phyloP scores from a whole-genome alignment of 2,113 vertebrate species.

The Leptobrachium ailaonicum region DNA sequence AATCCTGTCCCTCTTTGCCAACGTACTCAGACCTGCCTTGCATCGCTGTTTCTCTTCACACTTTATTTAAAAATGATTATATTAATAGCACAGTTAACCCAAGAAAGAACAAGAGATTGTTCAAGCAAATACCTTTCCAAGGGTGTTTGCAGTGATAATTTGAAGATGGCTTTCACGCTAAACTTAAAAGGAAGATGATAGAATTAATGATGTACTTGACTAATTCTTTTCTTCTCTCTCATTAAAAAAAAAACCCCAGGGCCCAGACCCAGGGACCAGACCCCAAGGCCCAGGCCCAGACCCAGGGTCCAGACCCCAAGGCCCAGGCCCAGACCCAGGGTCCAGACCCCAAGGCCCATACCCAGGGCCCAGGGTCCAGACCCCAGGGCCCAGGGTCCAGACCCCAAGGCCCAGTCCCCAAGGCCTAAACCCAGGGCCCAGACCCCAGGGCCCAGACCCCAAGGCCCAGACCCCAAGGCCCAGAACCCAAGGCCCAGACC shows the following conservation, averaged over 20 bases:
- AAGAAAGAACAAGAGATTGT: constrained; percentile 17
- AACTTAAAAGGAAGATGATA: constrained; percentile 24
- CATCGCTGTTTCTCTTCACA: constrained; percentile 23
- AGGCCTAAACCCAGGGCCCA: too few relatives aligned
- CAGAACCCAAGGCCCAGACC: too few relatives aligned
- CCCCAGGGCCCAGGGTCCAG: too few relatives aligned
- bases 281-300: too few relatives aligned
- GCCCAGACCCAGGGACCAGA: too few relatives aligned
- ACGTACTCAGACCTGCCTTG: constrained; percentile 26
- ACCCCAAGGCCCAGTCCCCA: too few relatives aligned
- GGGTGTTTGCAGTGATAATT: constrained; percentile 45
- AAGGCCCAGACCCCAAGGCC: too few relatives aligned
- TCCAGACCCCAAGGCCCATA: too few relatives aligned
- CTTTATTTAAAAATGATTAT: constrained; percentile 41
- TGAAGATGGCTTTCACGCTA: constrained; percentile 33
- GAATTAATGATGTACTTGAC: constrained; percentile 47
- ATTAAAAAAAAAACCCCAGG: constrained; percentile 15
- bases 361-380: too few relatives aligned
- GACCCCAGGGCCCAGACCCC: too few relatives aligned
- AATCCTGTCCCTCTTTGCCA: neutral
- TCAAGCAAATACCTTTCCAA: constrained; percentile 26
- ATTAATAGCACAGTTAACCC: constrained; percentile 41
- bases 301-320: too few relatives aligned
- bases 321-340: too few relatives aligned
- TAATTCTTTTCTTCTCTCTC: constrained; percentile 41